Percentiles rank a stretch among this genome's conserved stretches.
Conservation (phyloP, 2,797 vertebrate genomes). For the Carapus acus region DNA sequence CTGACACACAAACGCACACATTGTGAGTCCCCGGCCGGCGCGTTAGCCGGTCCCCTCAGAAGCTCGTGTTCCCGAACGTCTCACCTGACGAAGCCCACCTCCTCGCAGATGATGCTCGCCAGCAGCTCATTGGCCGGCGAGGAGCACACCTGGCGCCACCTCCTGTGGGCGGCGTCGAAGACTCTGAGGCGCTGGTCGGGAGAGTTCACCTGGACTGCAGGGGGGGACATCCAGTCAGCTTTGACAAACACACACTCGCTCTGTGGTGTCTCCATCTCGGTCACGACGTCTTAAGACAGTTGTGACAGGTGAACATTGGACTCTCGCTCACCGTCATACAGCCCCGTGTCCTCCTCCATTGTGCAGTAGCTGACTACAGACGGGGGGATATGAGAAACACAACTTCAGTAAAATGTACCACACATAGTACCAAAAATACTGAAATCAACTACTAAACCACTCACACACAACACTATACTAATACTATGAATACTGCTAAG, state of each 20-base stretch:
- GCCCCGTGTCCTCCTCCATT: constrained; percentile 73
- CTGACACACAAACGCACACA: constrained; percentile 55
- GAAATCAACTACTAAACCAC: too few relatives aligned
- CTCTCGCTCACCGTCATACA: constrained; percentile 74
- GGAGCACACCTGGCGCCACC: constrained; percentile 85
- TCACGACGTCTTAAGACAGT: too few relatives aligned
- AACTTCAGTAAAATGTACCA: not conserved
- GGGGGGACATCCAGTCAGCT: not conserved
- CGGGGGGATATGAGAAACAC: constrained; percentile 8
- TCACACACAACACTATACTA: too few relatives aligned
- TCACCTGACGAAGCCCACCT: constrained; percentile 89
- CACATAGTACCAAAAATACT: too few relatives aligned
- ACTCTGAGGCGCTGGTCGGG: constrained; percentile 77
- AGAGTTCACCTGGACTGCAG: constrained; percentile 82
- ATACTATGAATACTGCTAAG: too few relatives aligned
- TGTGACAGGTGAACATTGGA: too few relatives aligned
- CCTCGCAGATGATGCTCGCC: constrained; percentile 83
- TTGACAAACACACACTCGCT: not conserved
- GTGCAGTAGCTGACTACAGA: constrained; percentile 71
- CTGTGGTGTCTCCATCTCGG: too few relatives aligned
- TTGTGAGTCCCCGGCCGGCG: not conserved
- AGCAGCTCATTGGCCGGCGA: constrained; percentile 77
- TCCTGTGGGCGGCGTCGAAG: constrained; percentile 75
- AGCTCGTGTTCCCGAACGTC: not conserved
- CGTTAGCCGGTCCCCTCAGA: too few relatives aligned